Conservation (phyloP, 2,113 vertebrate species). For the Falcunculus frontatus region DNA sequence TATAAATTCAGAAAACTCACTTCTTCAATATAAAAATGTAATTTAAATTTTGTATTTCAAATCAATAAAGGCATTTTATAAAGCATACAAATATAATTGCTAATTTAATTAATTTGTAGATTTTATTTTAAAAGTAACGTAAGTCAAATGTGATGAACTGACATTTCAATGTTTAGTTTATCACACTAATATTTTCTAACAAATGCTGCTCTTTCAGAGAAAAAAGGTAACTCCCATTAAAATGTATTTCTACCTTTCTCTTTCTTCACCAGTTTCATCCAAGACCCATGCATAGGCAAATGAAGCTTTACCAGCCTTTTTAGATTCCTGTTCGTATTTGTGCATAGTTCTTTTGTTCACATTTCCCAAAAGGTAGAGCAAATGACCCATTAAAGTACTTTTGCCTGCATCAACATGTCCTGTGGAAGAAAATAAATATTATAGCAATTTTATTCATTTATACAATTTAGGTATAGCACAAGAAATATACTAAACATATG, state of each 20-base stretch:
- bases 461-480: not conserved
- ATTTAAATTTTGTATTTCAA: not conserved
- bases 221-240: not conserved
- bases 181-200: not conserved
- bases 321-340: slow-evolving; percentile 96
- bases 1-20: not conserved
- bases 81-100: not conserved
- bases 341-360: slow-evolving; percentile 99
- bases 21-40: not conserved
- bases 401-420: slow-evolving; percentile 98
- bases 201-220: not conserved
- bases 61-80: not conserved
- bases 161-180: not conserved
- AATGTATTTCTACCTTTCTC: slow-evolving; percentile 83
- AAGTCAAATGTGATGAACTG: not conserved
- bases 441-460: not conserved
- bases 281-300: slow-evolving; percentile 98
- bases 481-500: not conserved
- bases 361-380: slow-evolving; percentile 93
- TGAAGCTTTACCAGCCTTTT: slow-evolving; percentile 96
- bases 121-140: not conserved
- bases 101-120: not conserved
- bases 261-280: slow-evolving; percentile 98
- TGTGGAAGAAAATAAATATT: slow-evolving; percentile 56
- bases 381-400: slow-evolving; percentile 97